phyloP scores from a whole-genome alignment of 2,888 invertebrate species.

The Acrobasis consociella region DNA sequence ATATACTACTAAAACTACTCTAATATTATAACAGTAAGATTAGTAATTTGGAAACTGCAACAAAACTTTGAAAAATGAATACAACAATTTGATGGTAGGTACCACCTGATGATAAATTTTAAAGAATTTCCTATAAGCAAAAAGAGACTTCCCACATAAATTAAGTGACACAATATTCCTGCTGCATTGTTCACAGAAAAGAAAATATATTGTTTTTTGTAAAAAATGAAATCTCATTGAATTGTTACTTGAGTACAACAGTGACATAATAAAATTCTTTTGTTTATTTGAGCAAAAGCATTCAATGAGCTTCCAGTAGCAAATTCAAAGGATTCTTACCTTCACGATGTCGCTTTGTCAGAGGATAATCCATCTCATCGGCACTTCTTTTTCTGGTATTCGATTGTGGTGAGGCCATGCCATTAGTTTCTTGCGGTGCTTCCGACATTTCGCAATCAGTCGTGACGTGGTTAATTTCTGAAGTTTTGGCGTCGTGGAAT shows the following conservation, averaged over 20 bases:
- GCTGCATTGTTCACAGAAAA: constrained; percentile 40
- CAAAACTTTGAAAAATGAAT: constrained; percentile 48
- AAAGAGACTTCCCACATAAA: constrained; percentile 52
- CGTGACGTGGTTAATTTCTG: constrained; percentile 45
- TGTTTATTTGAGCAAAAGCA: constrained; percentile 18
- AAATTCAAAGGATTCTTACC: constrained; percentile 58
- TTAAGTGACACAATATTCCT: constrained; percentile 34
- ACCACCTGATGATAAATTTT: constrained; percentile 24
- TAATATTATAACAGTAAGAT: not conserved
- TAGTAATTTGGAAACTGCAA: constrained; percentile 62
- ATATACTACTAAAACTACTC: not conserved
- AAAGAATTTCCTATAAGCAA: constrained; percentile 12
- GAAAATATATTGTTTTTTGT: not conserved
- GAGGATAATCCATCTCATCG: constrained; percentile 59
- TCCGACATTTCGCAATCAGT: constrained; percentile 74
- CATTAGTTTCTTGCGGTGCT: constrained; percentile 41
- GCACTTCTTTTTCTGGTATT: constrained; percentile 70
- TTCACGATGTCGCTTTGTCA: constrained; percentile 70
- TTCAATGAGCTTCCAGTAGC: constrained; percentile 55
- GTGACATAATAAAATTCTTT: not conserved
- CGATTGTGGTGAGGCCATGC: constrained; percentile 40
- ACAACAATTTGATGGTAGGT: constrained; percentile 30
- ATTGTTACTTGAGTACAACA: constrained; percentile 26
- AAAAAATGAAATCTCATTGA: constrained; percentile 49
- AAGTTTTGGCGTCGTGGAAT: constrained; percentile 63